Base-by-base conservation (phyloP, 2,888 invertebrate species). In the Pyralis farinalis region DNA sequence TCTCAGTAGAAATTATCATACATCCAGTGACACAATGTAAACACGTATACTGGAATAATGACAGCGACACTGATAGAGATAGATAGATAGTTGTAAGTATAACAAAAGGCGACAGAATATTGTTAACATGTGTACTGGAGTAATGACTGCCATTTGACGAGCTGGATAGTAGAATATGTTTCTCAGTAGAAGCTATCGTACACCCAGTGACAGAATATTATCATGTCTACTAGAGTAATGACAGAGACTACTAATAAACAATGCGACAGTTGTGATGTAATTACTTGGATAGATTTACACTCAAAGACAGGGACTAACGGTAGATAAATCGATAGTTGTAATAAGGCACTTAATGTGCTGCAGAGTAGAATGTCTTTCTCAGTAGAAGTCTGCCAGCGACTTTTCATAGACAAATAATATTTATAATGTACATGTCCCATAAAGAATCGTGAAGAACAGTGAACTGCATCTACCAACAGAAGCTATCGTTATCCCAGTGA, bases 121-220 rank as follows among this genome's bases (percentile, higher is more conserved):
- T n/a, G n/a, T n/a, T n/a, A 34, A 11, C 20, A 20, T 39, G 34
- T 33, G 28, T 6, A 5, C 11, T 21, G n/a, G n/a, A n/a, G n/a
- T n/a, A n/a, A n/a, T n/a, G n/a, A n/a, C n/a, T n/a, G n/a, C n/a
- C n/a, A n/a, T n/a, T n/a, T n/a, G n/a, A 16, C 2, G 16, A 16
- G 16, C 16, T 16, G 16, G 4, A 16, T 4, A 16, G 16, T 16
- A 16, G 16, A 16, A 16, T 16, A 16, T 46, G 40, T 35, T 20
- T 25, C 21, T 42, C 30, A 34, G 25, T 27, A 28, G n/a, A 11
- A 57, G 44, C 53, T 25, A 53, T 64, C 55, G 58, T 44, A 38
- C 44, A 51, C 58, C 63, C 63, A 66, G 60, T 66, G 61, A 66
- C 59, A 56, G 52, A 55, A n/a, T 42, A 10, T 29, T 3, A 28